These are phyloP conservation scores for Anneissia japonica DNA, from an alignment of 35 echinoderm and acorn worm genomes.

Conservation along the genomic window DNA sequence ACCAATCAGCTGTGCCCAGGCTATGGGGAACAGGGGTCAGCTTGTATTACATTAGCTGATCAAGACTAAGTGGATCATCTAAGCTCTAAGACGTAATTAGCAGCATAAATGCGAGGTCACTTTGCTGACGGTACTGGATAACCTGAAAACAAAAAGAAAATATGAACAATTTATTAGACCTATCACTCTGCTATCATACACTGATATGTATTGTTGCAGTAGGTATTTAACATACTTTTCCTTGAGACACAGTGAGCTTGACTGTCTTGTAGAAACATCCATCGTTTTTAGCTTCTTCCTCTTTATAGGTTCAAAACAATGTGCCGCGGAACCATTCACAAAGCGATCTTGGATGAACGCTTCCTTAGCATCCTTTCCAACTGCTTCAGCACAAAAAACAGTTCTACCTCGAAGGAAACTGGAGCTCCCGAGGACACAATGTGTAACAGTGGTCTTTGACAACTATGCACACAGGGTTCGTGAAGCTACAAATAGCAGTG, in stretches of 20 bases:
- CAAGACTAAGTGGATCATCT: slow-evolving; percentile 26
- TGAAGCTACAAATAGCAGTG: slow-evolving; percentile 28
- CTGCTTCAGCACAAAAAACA: slow-evolving; percentile 27
- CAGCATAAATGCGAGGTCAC: slow-evolving; percentile 48
- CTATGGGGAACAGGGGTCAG: slow-evolving; percentile 68
- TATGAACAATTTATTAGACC: too few relatives aligned
- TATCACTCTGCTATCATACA: not conserved
- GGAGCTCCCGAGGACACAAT: slow-evolving; percentile 30
- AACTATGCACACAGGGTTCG: slow-evolving; percentile 47
- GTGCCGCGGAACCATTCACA: not conserved
- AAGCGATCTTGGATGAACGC: slow-evolving; percentile 43
- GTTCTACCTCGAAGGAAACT: slow-evolving; percentile 18
- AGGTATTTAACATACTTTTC: too few relatives aligned
- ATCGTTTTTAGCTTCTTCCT: slow-evolving; percentile 46
- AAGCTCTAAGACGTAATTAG: slow-evolving; percentile 35
- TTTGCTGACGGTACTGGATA: slow-evolving; percentile 53
- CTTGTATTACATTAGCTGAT: slow-evolving; percentile 54
- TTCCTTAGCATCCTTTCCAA: slow-evolving; percentile 44
- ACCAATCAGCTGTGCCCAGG: slow-evolving; percentile 58
- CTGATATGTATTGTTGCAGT: not conserved
- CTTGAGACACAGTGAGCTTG: slow-evolving; percentile 30
- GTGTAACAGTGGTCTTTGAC: slow-evolving; percentile 17
- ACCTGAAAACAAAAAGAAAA: not conserved
- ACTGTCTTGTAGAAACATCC: slow-evolving; percentile 30
- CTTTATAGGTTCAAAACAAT: slow-evolving; percentile 66